Percentiles rank a stretch among this genome's conserved stretches.
These are phyloP conservation scores for Sula dactylatra DNA, from an alignment of 2,113 vertebrate species.

Conservation along the genomic window DNA sequence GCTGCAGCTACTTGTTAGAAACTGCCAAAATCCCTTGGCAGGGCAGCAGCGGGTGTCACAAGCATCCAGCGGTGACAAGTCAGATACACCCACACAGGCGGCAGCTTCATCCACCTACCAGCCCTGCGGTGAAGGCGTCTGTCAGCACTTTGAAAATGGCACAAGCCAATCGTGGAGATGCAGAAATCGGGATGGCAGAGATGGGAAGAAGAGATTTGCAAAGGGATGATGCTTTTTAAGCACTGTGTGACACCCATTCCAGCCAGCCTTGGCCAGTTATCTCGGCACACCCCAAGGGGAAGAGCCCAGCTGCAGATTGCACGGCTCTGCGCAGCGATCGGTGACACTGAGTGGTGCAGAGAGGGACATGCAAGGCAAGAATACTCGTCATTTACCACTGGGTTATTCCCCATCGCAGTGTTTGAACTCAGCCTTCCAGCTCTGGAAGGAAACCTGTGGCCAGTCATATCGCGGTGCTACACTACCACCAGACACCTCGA, in stretches of 20 bases:
- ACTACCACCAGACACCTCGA: fast-evolving
- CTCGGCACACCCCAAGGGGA: neutral
- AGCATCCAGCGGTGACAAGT: neutral
- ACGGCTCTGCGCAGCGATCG: fast-evolving
- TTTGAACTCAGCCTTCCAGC: too few species aligned
- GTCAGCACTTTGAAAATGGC: neutral
- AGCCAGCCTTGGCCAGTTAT: neutral
- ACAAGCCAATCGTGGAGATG: fast-evolving
- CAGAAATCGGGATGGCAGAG: neutral
- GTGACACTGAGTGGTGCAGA: fast-evolving
- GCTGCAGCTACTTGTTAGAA: neutral
- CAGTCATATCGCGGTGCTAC: neutral
- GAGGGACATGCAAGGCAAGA: neutral
- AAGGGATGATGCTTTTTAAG: neutral
- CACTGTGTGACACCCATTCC: fast-evolving
- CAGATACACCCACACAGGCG: neutral
- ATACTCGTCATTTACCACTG: fast-evolving
- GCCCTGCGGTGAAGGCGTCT: neutral
- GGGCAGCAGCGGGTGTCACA: neutral
- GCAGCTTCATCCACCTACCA: neutral
- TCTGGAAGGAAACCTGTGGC: neutral
- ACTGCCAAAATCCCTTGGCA: neutral
- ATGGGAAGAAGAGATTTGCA: neutral
- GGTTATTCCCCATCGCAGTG: fast-evolving
- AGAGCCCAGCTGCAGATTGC: neutral